Evolutionary conservation across 2,113 vertebrate species (phyloP).

Genomic region (Rhabdornis inornatus): DNA sequence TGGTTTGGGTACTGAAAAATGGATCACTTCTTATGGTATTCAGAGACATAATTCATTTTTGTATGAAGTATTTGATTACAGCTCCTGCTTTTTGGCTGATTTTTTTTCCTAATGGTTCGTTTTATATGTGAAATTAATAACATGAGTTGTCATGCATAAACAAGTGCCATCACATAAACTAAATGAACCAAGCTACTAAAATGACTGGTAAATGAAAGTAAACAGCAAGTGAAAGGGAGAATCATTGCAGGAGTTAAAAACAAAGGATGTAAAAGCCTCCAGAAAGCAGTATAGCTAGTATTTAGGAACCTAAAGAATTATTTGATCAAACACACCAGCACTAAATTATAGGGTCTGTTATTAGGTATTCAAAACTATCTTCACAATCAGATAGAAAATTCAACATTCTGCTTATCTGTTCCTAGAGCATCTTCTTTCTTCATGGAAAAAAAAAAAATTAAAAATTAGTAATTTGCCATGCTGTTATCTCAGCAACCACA

Average conservation of each 20-base stretch:
- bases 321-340: neutral
- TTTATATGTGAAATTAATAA: slow-evolving; percentile 17
- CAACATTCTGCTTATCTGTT: neutral
- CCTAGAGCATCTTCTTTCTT: neutral
- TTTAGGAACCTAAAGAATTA: neutral
- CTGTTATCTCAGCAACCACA: neutral
- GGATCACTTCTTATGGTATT: neutral
- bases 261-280: neutral
- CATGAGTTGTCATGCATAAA: slow-evolving; percentile 6
- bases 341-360: neutral
- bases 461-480: neutral
- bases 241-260: neutral
- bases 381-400: neutral
- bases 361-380: neutral
- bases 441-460: neutral
- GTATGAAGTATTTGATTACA: neutral
- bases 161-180: neutral
- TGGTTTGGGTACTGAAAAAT: slow-evolving; percentile 3
- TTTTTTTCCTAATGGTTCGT: neutral
- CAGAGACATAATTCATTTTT: slow-evolving; percentile 23
- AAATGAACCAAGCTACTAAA: neutral
- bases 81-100: neutral
- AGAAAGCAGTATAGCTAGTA: neutral
- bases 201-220: neutral
- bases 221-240: neutral